Conservation (phyloP, 2,113 vertebrate genomes). For the Neodontobutis hainanensis region DNA sequence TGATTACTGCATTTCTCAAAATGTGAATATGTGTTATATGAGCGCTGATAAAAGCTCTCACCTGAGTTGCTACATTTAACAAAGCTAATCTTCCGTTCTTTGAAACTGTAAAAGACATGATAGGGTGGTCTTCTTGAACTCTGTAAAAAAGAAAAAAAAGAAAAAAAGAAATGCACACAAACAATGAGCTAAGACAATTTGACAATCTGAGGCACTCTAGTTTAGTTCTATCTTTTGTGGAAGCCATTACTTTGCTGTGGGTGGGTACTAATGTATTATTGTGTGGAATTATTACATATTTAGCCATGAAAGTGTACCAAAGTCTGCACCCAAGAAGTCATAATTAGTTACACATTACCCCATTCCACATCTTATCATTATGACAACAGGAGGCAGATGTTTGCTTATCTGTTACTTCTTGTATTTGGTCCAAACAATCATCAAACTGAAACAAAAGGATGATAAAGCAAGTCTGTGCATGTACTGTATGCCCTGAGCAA, state of each 20-base stretch:
- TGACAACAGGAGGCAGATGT: no score
- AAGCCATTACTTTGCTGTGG: not conserved
- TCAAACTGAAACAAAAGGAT: not conserved
- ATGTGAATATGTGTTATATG: not conserved
- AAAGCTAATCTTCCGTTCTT: conserved; percentile 99
- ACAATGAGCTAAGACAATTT: not conserved
- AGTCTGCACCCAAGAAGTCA: no score
- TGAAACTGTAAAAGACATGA: conserved; percentile 99
- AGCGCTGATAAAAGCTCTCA: conserved; percentile 82
- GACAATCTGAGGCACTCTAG: not conserved
- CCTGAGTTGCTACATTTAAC: conserved; percentile 99
- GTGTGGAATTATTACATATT: no score
- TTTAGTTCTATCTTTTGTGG: not conserved
- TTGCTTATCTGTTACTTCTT: not conserved
- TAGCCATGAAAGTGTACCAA: no score
- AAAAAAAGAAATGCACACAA: not conserved
- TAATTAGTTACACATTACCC: no score
- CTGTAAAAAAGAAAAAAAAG: conserved; percentile 70
- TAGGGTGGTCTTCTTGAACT: conserved; percentile 99
- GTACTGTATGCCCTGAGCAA: not conserved
- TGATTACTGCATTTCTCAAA: not conserved
- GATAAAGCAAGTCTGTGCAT: not conserved
- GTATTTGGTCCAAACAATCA: not conserved
- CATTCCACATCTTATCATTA: no score
- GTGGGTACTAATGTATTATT: not conserved